A percentile compares a stretch with the other conserved stretches of the same genome.
Conservation (phyloP, 2,113 vertebrate genomes). For the Tetrao urogallus region DNA sequence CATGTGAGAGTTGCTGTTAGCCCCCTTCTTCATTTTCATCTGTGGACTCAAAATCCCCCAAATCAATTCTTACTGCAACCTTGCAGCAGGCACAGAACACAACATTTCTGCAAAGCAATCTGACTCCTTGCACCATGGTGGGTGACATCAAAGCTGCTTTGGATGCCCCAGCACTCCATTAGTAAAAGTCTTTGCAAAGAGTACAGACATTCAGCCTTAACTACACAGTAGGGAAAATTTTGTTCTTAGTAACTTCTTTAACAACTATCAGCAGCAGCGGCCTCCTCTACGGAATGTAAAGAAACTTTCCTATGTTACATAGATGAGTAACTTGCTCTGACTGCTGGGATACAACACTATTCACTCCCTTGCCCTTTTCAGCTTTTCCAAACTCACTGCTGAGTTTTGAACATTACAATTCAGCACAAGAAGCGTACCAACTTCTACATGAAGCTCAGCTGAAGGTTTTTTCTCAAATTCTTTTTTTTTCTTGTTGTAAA, state of each 20-base stretch:
- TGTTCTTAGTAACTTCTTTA: background rate
- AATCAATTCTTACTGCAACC: background rate
- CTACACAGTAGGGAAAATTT: background rate
- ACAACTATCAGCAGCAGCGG: background rate
- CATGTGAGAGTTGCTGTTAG: background rate
- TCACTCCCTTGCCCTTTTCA: too few species aligned
- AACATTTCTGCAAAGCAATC: background rate
- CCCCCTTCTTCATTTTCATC: background rate
- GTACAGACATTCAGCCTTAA: background rate
- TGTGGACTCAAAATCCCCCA: background rate
- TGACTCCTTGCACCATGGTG: background rate
- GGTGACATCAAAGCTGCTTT: background rate
- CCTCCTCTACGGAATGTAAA: background rate
- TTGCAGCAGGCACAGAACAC: background rate
- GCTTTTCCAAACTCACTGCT: too few species aligned
- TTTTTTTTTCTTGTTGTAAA: background rate
- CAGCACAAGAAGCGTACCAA: background rate
- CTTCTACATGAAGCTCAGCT: background rate
- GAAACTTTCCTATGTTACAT: background rate
- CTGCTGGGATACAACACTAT: background rate
- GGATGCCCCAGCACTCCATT: background rate
- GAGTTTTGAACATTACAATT: background rate
- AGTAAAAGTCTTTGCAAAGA: background rate
- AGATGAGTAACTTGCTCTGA: background rate
- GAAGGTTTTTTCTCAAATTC: background rate